Conservation (phyloP, 2,888 invertebrate genomes). For the Drosophila paramelanica region DNA sequence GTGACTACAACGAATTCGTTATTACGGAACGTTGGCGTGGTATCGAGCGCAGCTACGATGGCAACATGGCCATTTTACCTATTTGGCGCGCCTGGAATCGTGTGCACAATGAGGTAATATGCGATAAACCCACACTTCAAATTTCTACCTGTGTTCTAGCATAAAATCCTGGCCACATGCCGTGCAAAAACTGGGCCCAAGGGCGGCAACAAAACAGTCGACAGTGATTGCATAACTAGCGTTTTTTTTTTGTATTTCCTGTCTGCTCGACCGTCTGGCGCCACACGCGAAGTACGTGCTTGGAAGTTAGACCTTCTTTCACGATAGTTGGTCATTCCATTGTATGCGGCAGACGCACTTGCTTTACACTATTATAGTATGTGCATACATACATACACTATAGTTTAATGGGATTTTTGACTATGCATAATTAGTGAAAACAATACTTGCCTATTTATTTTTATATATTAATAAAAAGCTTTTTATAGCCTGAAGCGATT, state of each 20-base stretch:
- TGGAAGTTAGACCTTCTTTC: slow-evolving; percentile 14
- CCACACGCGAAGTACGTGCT: slow-evolving; percentile 77
- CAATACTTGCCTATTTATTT: slow-evolving; percentile 67
- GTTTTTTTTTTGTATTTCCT: slow-evolving; percentile 40
- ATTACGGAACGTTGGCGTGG: slow-evolving; percentile 92
- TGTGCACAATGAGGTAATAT: slow-evolving; percentile 88
- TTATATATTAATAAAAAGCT: slow-evolving; percentile 49
- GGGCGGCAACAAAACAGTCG: slow-evolving; percentile 53
- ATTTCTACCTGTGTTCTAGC: not conserved
- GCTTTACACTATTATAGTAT: not conserved
- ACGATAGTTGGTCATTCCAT: slow-evolving; percentile 25
- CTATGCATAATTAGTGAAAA: slow-evolving; percentile 49
- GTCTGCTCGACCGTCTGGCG: slow-evolving; percentile 61
- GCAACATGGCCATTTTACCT: slow-evolving; percentile 90
- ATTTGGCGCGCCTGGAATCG: slow-evolving; percentile 93
- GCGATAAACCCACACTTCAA: slow-evolving; percentile 17
- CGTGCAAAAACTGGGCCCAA: slow-evolving; percentile 55
- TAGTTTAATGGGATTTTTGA: slow-evolving; percentile 37
- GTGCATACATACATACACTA: slow-evolving; percentile 5
- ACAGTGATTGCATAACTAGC: slow-evolving; percentile 80
- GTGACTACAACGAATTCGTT: slow-evolving; percentile 87
- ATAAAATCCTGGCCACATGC: slow-evolving; percentile 36
- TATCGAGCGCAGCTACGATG: slow-evolving; percentile 87
- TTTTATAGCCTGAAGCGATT: not conserved
- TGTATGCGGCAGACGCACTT: not conserved